Base-by-base conservation (phyloP, 2,797 vertebrate species). In the Lycodopsis pacificus region DNA sequence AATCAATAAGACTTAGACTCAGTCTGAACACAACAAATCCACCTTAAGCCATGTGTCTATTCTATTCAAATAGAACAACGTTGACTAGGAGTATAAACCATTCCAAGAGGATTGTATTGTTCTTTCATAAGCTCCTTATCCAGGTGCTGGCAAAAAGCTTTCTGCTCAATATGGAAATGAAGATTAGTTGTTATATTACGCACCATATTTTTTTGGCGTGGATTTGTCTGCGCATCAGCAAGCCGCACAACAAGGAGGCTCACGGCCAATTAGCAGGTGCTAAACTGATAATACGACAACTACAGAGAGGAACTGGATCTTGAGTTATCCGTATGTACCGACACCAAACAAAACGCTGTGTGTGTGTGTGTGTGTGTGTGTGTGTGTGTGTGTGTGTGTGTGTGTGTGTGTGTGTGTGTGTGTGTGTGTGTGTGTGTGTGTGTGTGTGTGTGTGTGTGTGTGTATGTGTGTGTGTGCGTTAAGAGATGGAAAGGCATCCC, bases 1-100 rank as follows among this genome's bases (percentile, higher is more conserved):
- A 85, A 88, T 90, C 80, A 89, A 76, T 74, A 79, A 68, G 67
- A 53, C 49, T 53, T 11, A 22, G n/a, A 34, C 75, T 73, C 73
- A 82, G 40, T 71, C 20, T 27, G 58, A 88, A 82, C 69, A 74
- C 81, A 89, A 83, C 71, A 90, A 86, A 87, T 80, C 80, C 71
- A 79, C n/a, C 56, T 67, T 71, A 76, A 89, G 82, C 75, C 74
- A 15, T 57, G 71, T 81, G 77, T 76, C 58, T 82, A 80, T 56
- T 82, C 58, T 54, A 71, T 83, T 77, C 63, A 78, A 73, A 57
- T 44, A 46, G 62, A 44, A 79, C 73, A 69, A 79, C 51, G 22
- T 61, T 78, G 80, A 77, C 74, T 34, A 25, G 44, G 19, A 78
- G 36, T 13, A 32, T 20, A 57, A 84, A 79, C 32, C 46, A 38